Percentiles rank a stretch among this genome's conserved stretches.
Evolutionary conservation across 2,888 invertebrate genomes (phyloP).

Genomic region (Apamea sordens): DNA sequence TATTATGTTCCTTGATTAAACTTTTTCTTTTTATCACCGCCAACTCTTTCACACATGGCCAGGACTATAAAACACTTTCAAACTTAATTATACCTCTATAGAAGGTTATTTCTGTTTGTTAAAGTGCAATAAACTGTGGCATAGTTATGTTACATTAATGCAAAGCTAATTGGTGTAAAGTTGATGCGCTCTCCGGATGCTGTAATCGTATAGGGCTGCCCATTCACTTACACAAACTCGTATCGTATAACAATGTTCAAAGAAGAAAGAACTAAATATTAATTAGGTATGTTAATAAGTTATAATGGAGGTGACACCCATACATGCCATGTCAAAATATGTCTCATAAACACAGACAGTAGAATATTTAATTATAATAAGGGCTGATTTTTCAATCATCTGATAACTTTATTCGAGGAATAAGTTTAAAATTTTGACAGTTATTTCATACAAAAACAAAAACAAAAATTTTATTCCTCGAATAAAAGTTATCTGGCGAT

Average conservation of each 20-base stretch:
- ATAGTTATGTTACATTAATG: slow-evolving; percentile 50
- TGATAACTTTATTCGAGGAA: too few species aligned
- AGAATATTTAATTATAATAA: background rate
- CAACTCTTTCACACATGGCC: slow-evolving; percentile 51
- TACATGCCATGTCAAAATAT: slow-evolving; percentile 18
- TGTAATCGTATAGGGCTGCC: slow-evolving; percentile 75
- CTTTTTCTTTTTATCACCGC: slow-evolving; percentile 74
- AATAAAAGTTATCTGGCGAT: too few species aligned
- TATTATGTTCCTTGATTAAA: slow-evolving; percentile 83
- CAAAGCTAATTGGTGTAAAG: slow-evolving; percentile 59
- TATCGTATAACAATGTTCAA: slow-evolving; percentile 70
- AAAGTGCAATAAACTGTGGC: slow-evolving; percentile 40
- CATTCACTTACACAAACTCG: slow-evolving; percentile 71
- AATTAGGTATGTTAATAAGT: slow-evolving; percentile 41
- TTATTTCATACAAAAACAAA: too few species aligned
- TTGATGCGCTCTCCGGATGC: slow-evolving; percentile 76
- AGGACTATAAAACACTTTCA: slow-evolving; percentile 29
- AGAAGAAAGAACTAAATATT: slow-evolving; percentile 64
- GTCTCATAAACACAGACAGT: background rate
- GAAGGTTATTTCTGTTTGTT: slow-evolving; percentile 17
- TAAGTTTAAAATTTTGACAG: too few species aligned
- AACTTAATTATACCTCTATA: slow-evolving; percentile 17
- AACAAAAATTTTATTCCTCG: too few species aligned
- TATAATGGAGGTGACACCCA: slow-evolving; percentile 37
- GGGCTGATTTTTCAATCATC: too few species aligned